phyloP scores from a whole-genome alignment of 1,140 invertebrate genomes.

The Lamellibrachia luymesi region DNA sequence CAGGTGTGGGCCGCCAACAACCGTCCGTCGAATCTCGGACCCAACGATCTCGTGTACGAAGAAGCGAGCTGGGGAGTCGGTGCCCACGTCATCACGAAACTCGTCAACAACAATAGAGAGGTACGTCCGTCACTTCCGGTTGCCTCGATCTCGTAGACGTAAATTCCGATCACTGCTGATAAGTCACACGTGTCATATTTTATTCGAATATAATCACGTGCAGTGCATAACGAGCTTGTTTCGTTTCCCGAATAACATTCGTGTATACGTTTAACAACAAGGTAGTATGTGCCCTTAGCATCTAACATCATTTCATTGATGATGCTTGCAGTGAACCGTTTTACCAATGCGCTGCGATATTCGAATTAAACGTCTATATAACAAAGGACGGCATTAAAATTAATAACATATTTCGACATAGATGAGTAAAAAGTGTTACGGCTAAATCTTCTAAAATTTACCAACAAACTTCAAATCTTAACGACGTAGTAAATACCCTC shows the following conservation, averaged over 20 bases:
- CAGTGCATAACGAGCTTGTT: background rate
- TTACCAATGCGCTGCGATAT: background rate
- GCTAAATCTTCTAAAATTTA: background rate
- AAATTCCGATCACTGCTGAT: background rate
- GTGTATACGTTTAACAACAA: no score
- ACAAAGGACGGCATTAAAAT: background rate
- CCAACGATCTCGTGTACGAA: constrained; percentile 25
- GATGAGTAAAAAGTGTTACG: background rate
- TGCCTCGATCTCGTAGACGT: background rate
- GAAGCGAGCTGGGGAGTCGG: constrained; percentile 50
- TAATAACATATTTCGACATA: background rate
- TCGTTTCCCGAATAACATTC: background rate
- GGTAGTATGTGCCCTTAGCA: no score
- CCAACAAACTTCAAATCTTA: background rate
- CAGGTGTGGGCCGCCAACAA: background rate
- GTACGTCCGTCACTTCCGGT: constrained; percentile 26
- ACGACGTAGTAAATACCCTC: background rate
- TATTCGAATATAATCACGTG: background rate
- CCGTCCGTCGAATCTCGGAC: constrained; percentile 5
- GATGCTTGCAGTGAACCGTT: background rate
- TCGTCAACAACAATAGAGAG: constrained; percentile 54
- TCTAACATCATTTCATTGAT: background rate
- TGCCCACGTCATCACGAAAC: constrained; percentile 50
- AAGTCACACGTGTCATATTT: background rate
- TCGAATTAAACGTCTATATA: background rate